Evolutionary conservation across 2,113 vertebrate genomes (phyloP), one percentile per base, ranked within the genome.

Genomic region (Osmerus mordax): DNA sequence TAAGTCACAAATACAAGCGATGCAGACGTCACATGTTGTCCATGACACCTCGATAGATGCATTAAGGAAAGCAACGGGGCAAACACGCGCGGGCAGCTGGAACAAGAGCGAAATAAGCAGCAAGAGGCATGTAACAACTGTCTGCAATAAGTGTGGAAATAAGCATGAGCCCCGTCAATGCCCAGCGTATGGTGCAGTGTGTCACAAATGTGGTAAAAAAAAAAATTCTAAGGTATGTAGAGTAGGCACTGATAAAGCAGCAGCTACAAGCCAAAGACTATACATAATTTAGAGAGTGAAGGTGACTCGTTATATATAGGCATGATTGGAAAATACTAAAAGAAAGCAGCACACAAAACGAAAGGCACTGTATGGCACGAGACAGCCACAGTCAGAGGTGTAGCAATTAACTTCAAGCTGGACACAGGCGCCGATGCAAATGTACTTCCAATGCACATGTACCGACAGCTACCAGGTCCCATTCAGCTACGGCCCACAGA

Each of bases 401-500:
- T 62, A 12, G 13, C 54, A 21, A 23, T 73, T 3, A 62, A 53
- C 3, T 80, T 74, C 13, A 77, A 71, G 25, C 58, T 81, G 5
- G 74, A 77, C 70, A 81, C 63, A 4, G 71, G 67, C 9, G 63
- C 75, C 2, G 71, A 81, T 1, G 63, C 67, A n/a, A 80, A 77
- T 41, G 55, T 80, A 11, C 19, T 77, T 4, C 70, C 69, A 9
- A 8, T 69, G 11, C 9, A 19, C 7, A 5, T 63, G 0, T 3
- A 21, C 6, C 8, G 28, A 8, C 11, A 76, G 59, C 2, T 80
- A 5, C 63, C 71, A 3, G 23, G 54, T 6, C 70, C 60, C 16
- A 62, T 58, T 52, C 58, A n/a, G 51, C 8, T 53, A 0, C 6
- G n/a, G n/a, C 25, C 28, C 4, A 25, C 55, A n/a, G 1, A 25